Base-by-base conservation (phyloP, 2,888 invertebrate species). In the Hemithea aestivaria region DNA sequence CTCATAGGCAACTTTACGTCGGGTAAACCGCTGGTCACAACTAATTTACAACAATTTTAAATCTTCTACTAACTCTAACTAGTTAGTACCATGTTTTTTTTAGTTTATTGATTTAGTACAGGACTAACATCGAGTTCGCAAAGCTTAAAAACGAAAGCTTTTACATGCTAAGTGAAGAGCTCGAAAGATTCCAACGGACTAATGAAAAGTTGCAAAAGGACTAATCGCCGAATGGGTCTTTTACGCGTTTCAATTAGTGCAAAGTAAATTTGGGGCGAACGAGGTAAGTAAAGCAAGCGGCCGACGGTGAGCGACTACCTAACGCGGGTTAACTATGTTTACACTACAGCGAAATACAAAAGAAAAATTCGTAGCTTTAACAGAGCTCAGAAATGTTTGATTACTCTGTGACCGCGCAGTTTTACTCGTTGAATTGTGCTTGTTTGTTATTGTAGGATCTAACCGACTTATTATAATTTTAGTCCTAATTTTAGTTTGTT, bases 221-320 rank as follows among this genome's bases (percentile, higher is more conserved):
- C 64, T 59, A 62, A 68, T 64, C 58, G 58, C 45, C 42, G 48
- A 56, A 57, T 56, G 49, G 54, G 54, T 61, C 62, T 69, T 62
- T 69, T 64, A 62, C 64, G 61, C 65, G 64, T 77, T 76, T 72
- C 69, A 78, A 83, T 79, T 76, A 76, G 64, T 63, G 58, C 50
- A 65, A 67, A 79, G 79, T 78, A 76, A 81, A 82, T 82, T 83
- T 71, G 65, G 70, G 70, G 71, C 72, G 67, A 78, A 83, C 79
- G 74, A 78, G 80, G 76, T 80, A 75, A 79, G 72, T 73, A 74
- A 76, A 71, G 65, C 63, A 63, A 28, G 56, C 58, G 55, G 54
- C 9, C 36, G 28, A 32, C 53, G 56, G 53, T 47, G 53, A 51
- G 39, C 40, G 33, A 34, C 20, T 1, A 29, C 20, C 23, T 8